phyloP scores from a whole-genome alignment of 2,888 invertebrate genomes.

The Macrophya alboannulata region DNA sequence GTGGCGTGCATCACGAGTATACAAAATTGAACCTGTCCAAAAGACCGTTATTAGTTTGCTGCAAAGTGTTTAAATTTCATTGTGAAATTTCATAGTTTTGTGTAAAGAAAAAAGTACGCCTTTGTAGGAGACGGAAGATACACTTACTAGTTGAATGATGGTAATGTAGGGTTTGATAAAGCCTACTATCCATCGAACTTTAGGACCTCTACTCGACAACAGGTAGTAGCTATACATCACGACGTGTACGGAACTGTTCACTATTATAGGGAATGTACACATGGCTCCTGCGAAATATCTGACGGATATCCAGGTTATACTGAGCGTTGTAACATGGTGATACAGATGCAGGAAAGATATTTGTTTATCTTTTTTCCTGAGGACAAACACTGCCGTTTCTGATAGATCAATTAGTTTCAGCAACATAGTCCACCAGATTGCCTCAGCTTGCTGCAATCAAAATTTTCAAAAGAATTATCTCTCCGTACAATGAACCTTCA shows the following conservation, averaged over 20 bases:
- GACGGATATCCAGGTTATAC: conserved; percentile 82
- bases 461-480: conserved; percentile 6
- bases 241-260: conserved; percentile 86
- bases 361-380: conserved; percentile 87
- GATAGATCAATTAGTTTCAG: conserved; percentile 85
- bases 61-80: not conserved
- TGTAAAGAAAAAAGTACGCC: not conserved
- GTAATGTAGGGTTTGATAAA: conserved; percentile 83
- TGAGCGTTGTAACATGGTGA: conserved; percentile 85
- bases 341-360: conserved; percentile 88
- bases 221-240: conserved; percentile 90
- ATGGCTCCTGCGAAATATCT: conserved; percentile 86
- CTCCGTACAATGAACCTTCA: not conserved
- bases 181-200: conserved; percentile 80
- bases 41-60: conserved; percentile 44
- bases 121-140: not conserved
- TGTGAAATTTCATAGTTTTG: not conserved
- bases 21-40: conserved; percentile 84
- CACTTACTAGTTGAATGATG: conserved; percentile 85
- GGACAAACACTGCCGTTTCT: conserved; percentile 87
- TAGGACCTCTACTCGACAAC: conserved; percentile 82
- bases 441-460: conserved; percentile 69
- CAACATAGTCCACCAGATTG: conserved; percentile 83
- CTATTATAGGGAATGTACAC: conserved; percentile 82
- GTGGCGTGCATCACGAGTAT: conserved; percentile 82